These are phyloP conservation scores for Harlomillsia oculata DNA, from an alignment of 1,140 invertebrate species.

Conservation along the genomic window DNA sequence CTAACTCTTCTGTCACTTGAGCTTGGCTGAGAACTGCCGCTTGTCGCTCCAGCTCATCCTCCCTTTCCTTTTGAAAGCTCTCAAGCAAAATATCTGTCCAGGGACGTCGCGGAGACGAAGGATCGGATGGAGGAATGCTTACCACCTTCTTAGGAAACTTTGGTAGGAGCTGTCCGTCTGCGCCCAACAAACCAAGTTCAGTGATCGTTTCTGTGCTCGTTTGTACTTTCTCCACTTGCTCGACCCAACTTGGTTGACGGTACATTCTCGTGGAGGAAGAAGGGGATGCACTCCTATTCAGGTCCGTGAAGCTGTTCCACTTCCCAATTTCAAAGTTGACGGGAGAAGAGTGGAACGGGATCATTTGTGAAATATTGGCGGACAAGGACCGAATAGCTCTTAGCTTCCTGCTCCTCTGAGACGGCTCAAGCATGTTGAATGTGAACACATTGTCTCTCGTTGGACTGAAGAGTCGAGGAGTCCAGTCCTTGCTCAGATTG, in stretches of 20 bases:
- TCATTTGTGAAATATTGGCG: conserved; percentile 64
- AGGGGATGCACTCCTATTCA: conserved; percentile 16
- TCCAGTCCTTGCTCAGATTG: conserved; percentile 40
- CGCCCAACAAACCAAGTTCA: background rate
- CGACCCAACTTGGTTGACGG: conserved; percentile 33
- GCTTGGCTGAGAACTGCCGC: conserved; percentile 5
- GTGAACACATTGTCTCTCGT: conserved; percentile 12
- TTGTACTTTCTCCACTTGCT: conserved; percentile 33
- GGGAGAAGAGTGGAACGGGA: conserved; percentile 37
- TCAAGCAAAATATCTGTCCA: conserved; percentile 35
- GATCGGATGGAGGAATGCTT: conserved; percentile 9
- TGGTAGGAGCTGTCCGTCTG: background rate
- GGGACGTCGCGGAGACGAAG: conserved; percentile 26
- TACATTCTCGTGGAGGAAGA: conserved; percentile 5
- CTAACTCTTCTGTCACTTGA: background rate
- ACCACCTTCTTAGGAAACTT: conserved; percentile 3
- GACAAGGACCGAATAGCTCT: conserved; percentile 66
- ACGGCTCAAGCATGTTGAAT: conserved; percentile 10
- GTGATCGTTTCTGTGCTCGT: conserved; percentile 13
- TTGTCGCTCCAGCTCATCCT: conserved; percentile 19
- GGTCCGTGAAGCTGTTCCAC: conserved; percentile 39
- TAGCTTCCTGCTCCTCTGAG: conserved; percentile 51
- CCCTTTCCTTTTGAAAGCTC: conserved; percentile 28
- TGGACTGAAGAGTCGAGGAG: conserved; percentile 30
- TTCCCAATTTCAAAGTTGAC: conserved; percentile 37